Evolutionary conservation across 2,797 vertebrate species (phyloP).

Genomic region (Tokudaia muenninki): DNA sequence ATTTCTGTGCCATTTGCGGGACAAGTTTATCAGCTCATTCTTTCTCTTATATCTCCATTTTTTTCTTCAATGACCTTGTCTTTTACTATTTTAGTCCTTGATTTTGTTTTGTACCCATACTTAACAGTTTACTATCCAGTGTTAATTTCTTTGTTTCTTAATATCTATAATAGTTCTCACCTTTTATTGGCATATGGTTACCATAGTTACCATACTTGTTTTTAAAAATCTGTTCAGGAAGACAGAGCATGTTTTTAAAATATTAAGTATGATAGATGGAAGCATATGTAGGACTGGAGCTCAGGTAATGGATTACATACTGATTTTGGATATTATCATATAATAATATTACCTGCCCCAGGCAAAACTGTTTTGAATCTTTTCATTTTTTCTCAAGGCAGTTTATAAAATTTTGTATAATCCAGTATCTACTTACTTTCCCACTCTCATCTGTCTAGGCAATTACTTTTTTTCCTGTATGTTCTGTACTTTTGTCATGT

Average conservation of each 20-base stretch:
- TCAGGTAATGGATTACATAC: neutral
- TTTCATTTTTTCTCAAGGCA: neutral
- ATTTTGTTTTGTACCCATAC: constrained; percentile 50
- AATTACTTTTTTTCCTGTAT: neutral
- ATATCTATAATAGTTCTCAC: constrained; percentile 15
- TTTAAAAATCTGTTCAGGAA: neutral
- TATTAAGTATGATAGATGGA: neutral
- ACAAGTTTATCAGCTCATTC: neutral
- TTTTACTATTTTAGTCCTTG: constrained; percentile 17
- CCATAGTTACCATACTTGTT: neutral
- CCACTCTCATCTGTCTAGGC: neutral
- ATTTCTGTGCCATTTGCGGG: too few relatives aligned
- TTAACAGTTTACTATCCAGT: constrained; percentile 11
- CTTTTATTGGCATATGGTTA: neutral
- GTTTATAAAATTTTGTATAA: constrained; percentile 10
- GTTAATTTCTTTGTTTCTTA: constrained; percentile 40
- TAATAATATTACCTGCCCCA: neutral
- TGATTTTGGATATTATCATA: neutral
- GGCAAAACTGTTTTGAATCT: neutral
- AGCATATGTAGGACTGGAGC: neutral
- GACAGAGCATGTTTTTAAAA: neutral
- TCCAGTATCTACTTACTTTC: constrained; percentile 34
- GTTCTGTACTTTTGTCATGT: neutral
- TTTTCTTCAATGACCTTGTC: neutral
- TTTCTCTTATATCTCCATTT: neutral